A percentile compares a stretch with the other conserved stretches of the same genome.
These are phyloP conservation scores for Callipepla californica DNA, from an alignment of 2,113 vertebrate genomes.

Conservation along the genomic window DNA sequence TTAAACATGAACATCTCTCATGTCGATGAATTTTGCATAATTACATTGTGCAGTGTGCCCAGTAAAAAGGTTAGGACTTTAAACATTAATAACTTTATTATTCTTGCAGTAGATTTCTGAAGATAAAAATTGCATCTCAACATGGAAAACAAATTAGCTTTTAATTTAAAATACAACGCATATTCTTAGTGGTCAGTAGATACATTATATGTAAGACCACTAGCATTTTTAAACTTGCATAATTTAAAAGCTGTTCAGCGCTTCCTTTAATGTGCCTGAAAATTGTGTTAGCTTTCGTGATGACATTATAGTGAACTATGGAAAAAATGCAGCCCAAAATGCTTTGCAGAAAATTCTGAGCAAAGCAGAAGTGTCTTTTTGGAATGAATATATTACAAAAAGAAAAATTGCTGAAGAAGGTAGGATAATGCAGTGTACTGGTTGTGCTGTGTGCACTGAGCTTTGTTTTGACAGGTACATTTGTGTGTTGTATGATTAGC, in stretches of 20 bases:
- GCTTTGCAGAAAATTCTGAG: neutral
- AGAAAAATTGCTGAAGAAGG: neutral
- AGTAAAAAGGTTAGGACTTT: constrained; percentile 51
- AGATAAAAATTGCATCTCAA: constrained; percentile 11
- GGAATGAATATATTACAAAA: neutral
- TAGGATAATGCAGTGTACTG: neutral
- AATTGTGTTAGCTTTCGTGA: neutral
- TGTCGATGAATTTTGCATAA: constrained; percentile 30
- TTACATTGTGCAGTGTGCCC: constrained; percentile 7
- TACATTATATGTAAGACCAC: neutral
- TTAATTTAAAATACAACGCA: constrained; percentile 49
- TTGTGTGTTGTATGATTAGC: neutral
- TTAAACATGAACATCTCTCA: constrained; percentile 35
- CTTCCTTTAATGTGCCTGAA: neutral
- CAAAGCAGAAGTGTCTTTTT: neutral
- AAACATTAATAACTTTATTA: constrained; percentile 63
- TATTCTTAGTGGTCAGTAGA: neutral
- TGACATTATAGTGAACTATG: neutral
- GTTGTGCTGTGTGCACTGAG: neutral
- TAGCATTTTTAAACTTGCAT: constrained; percentile 1
- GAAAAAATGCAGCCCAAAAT: neutral
- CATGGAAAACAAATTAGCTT: constrained; percentile 31
- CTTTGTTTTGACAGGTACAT: neutral
- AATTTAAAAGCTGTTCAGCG: constrained; percentile 20
- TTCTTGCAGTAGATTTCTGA: constrained; percentile 10